Base-by-base conservation (phyloP, 35 echinoderm and acorn worm species). In the Lytechinus variegatus region DNA sequence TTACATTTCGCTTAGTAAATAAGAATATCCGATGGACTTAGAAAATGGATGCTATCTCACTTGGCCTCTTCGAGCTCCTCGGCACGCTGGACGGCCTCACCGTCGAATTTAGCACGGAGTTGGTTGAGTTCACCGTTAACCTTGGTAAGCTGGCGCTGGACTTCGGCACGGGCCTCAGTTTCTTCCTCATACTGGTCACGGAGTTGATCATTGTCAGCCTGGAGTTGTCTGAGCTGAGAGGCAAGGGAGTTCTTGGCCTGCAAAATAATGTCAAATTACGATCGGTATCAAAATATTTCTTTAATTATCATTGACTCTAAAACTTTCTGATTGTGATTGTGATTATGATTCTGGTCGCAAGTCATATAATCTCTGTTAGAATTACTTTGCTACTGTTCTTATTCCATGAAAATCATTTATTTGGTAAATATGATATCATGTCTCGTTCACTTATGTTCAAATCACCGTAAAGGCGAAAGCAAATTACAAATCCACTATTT, bases 61-160 rank as follows among this genome's bases (percentile, higher is more conserved):
- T 95, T 98, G 61, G 95, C 91, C 86, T 99, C 98, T 97, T 99
- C 98, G 53, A 99, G 96, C 92, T 99, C 98, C 52, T 99, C 98
- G 44, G 98, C 98, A 90, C 98, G 98, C 54, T 98, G 97, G 28
- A 99, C 97, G 56, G 97, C 97, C 53, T 99, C 98, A 24, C 98
- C 97, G 57, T 99, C 98, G 66, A 98, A 99, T 89, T 99, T 99
- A 53, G 98, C 98, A 12, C 94, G 91, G 54, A 99, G 61, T 53
- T 96, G 96, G 24, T 95, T 86, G 90, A 98, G 95, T 55, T 99
- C 98, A 86, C 96, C 61, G 86, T 99, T 99, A 94, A 94, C 92
- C 92, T 98, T 99, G 53, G 96, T 56, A 54, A 99, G 98, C 9
- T 97, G 95, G 92, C 98, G 97, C 86, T 95, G 94, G 13, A 96